Evolutionary conservation across 2,888 invertebrate genomes (phyloP), one percentile per base, ranked within the genome.

Genomic region (Drosophila paracracens): DNA sequence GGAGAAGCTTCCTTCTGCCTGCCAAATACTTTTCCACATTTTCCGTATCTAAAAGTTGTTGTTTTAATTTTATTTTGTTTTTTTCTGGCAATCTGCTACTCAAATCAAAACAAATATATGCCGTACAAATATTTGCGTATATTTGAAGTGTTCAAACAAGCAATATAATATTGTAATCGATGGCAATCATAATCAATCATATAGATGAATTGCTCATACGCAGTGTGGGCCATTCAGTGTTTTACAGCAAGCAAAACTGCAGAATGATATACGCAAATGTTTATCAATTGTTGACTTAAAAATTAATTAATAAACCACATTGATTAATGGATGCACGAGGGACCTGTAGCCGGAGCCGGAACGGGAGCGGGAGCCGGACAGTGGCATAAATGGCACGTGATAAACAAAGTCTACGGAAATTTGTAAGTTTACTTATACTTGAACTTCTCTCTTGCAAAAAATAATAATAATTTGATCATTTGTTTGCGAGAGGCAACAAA

Each of bases 291-390:
- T 68, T 81, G 82, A 64, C 71, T 70, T 48, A 50, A 65, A 69
- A 70, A 59, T 79, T 75, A 70, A 72, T 82, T 67, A 71, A 88
- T 82, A 82, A 88, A 81, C 88, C 82, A 85, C 48, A 63, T 54
- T 86, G 85, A 89, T 86, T 88, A 88, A 86, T 86, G 74, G 73
- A 40, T 50, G 46, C 53, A 60, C 68, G 61, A 46, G 25, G 46
- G 4, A 25, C 64, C 65, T 25, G 31, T 46, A 51, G 52, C 21
- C 1, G 25, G 2, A 5, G 21, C 2, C 16, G 52, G 16, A 21
- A 4, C 27, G 27, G 57, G 36, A 31, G 51, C 27, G 4, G 18
- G 33, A 67, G 35, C 25, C 40, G 35, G 53, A 59, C 51, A 31
- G 74, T 48, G 65, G 35, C 51, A 54, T 69, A 43, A 64, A 56